These are phyloP conservation scores for Atlantisia rogersi DNA, from an alignment of 2,113 vertebrate genomes.

Conservation along the genomic window DNA sequence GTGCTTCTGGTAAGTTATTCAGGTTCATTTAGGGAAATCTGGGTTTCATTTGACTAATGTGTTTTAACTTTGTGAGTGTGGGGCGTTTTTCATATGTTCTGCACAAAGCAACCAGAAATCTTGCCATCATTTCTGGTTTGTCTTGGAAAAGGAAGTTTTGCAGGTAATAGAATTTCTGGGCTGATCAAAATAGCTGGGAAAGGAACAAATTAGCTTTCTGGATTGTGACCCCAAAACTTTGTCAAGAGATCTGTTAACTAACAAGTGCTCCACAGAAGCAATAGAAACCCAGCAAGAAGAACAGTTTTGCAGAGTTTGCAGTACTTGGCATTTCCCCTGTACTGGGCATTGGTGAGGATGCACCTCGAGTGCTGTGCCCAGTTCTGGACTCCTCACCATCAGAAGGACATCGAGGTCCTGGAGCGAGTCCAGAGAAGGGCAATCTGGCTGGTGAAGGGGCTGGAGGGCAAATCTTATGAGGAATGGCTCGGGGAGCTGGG, in stretches of 20 bases:
- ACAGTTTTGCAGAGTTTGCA: neutral
- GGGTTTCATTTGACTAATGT: neutral
- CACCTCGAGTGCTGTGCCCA: no score
- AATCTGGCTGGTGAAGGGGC: no score
- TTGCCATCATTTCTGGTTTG: slow-evolving; percentile 15
- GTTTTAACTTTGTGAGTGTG: neutral
- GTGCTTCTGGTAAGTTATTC: neutral
- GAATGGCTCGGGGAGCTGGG: no score
- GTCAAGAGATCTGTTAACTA: neutral
- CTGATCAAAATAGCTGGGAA: neutral
- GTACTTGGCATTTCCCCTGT: neutral
- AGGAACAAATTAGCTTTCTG: neutral
- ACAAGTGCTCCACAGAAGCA: neutral
- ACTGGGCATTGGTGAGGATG: no score
- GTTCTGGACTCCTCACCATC: no score
- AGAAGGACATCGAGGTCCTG: no score
- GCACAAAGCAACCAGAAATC: neutral
- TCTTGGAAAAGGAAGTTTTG: slow-evolving; percentile 3
- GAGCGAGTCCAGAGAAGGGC: no score
- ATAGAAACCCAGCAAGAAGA: neutral
- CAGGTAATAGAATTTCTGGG: slow-evolving; percentile 8
- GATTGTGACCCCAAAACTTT: neutral
- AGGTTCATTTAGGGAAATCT: neutral
- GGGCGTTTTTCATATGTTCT: slow-evolving; percentile 16
- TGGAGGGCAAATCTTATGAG: no score